Evolutionary conservation across 2,113 vertebrate species (phyloP), one percentile per base, ranked within the genome.

Genomic region (Plecotus auritus): DNA sequence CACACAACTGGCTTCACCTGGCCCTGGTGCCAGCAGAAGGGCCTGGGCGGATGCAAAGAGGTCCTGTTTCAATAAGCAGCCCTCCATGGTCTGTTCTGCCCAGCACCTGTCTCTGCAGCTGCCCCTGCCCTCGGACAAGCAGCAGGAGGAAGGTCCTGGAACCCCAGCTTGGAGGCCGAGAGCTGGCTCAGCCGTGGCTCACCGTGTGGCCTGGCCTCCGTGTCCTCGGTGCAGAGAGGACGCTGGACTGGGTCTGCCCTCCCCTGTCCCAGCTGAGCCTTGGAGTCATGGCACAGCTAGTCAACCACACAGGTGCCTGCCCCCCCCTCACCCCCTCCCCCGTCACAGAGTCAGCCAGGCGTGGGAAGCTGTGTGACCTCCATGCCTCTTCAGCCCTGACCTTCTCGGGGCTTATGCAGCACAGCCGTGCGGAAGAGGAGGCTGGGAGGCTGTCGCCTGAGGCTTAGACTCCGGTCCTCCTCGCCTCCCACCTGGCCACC

Each of bases 171-270:
- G 26, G 47, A 66, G 11, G 17, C 7, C 16, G 26, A 69, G 16
- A 22, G 37, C 72, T 69, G 18, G 20, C 88, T 35, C 6, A 14
- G 28, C 47, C 22, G 1, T 1, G 17, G 16, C n/a, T 30, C 73
- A 47, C 0, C 0, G 7, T 2, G 7, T 16, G 26, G 54, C 77
- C 69, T 66, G 18, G 54, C 70, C 61, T n/a, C 45, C 0, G 0
- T 4, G 30, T 10, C 49, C 47, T 64, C 2, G 0, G 73, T 17
- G 11, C 37, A 23, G 9, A 1, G 0, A 16, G 28, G 64, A 83
- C 9, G 3, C 64, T 1, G 20, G 12, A 30, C 69, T 1, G 0
- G 18, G 10, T 22, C 80, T 23, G 40, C 42, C 85, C n/a, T 30
- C 78, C 47, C 69, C 32, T 42, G 8, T 45, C 5, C 35, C 61